Conservation (phyloP, 2,888 invertebrate species). For the Microctonus aethiopoides region DNA sequence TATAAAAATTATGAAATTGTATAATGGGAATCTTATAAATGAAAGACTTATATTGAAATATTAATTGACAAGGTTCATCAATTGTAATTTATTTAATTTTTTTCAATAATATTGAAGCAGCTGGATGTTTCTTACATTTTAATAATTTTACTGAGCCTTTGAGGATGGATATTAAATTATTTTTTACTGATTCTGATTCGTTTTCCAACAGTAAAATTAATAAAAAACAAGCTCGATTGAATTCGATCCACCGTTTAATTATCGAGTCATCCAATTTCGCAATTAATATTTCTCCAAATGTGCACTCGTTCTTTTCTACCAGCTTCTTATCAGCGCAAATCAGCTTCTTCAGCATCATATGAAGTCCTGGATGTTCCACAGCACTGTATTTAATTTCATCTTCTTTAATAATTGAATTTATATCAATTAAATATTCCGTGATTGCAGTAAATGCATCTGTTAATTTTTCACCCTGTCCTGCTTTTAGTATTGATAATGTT, state of each 20-base stretch:
- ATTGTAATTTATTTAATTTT: conserved; percentile 58
- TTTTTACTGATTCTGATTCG: conserved; percentile 67
- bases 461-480: conserved; percentile 69
- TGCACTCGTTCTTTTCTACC: conserved; percentile 61
- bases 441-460: conserved; percentile 67
- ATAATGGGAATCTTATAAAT: conserved; percentile 16
- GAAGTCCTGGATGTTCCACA: conserved; percentile 80
- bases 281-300: conserved; percentile 73
- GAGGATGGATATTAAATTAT: conserved; percentile 69
- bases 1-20: not conserved
- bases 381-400: conserved; percentile 64
- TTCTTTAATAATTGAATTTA: conserved; percentile 70
- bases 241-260: conserved; percentile 74
- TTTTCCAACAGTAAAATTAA: conserved; percentile 76
- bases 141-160: conserved; percentile 67
- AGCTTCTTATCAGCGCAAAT: conserved; percentile 74
- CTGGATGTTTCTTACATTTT: conserved; percentile 71
- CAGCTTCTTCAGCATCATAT: conserved; percentile 81
- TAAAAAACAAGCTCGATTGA: conserved; percentile 83
- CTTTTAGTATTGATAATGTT: conserved; percentile 77
- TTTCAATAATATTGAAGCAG: conserved; percentile 74
- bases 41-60: conserved; percentile 38
- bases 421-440: conserved; percentile 66
- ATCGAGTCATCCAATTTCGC: conserved; percentile 70
- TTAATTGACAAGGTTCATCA: conserved; percentile 27